These are phyloP conservation scores for Acipenser ruthenus DNA, from an alignment of 2,797 vertebrate genomes.

Conservation along the genomic window DNA sequence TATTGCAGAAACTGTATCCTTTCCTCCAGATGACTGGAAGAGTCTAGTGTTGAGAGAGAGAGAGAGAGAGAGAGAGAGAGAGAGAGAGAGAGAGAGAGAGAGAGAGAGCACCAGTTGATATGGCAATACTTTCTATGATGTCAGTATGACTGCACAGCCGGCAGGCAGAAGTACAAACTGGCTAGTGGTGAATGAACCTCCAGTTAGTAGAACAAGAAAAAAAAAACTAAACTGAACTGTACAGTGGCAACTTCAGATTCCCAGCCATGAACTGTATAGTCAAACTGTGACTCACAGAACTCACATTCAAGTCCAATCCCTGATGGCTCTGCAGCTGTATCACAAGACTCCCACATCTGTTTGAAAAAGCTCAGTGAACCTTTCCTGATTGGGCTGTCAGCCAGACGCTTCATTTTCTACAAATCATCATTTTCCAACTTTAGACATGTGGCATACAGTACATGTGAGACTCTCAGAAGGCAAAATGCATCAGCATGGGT, in stretches of 20 bases:
- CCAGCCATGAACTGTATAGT: constrained; percentile 1
- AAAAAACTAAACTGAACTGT: constrained; percentile 5
- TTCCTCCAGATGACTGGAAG: constrained; percentile 30
- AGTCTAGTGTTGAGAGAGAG: constrained; percentile 31
- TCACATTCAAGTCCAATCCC: neutral
- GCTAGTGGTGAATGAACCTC: constrained; percentile 1
- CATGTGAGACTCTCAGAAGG: neutral
- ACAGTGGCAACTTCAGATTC: constrained; percentile 1
- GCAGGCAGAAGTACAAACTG: constrained; percentile 12
- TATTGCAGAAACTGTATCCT: constrained; percentile 53
- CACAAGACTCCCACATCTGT: constrained; percentile 12
- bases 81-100: constrained; percentile 8
- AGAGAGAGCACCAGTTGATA: constrained; percentile 10
- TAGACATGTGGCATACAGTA: constrained; percentile 8
- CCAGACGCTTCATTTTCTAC: constrained; percentile 7
- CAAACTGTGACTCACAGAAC: neutral
- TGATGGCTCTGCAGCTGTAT: constrained; percentile 8
- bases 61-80: constrained; percentile 7
- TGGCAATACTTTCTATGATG: constrained; percentile 8
- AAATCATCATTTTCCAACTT: constrained; percentile 15
- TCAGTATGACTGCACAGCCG: constrained; percentile 8
- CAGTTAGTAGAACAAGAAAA: neutral
- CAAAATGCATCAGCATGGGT: constrained; percentile 2
- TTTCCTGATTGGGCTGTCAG: constrained; percentile 9
- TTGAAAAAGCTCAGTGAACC: constrained; percentile 9